Evolutionary conservation across 1,140 invertebrate genomes (phyloP), one percentile per base, ranked within the genome.

Genomic region (Hestina assimilis): DNA sequence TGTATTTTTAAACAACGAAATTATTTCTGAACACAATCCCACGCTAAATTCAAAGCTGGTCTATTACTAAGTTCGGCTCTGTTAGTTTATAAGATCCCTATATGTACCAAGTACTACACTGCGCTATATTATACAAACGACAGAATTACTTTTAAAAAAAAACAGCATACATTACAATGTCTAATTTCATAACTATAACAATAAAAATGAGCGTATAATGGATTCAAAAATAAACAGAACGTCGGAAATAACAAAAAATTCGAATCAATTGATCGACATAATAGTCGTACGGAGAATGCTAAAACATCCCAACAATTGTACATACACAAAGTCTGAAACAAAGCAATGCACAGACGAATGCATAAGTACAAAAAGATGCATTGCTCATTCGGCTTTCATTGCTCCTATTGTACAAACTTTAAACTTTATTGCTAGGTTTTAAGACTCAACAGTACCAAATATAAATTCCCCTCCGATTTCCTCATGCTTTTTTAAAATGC

Each of bases 401-500:
- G 20, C 12, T 28, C 40, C n/a, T 17, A 23, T 19, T 31, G 31
- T 14, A 43, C 24, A 28, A 28, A 42, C 26, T 51, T 52, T 52
- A 40, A 12, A 52, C 53, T 56, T 42, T 62, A 62, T 52, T 19
- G 12, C 48, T 41, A 38, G 11, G 23, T 2, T 17, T 31, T 31
- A 62, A 53, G 54, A 17, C 29, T 41, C 48, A 53, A 41, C 23
- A 42, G 21, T 19, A 21, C 14, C n/a, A 20, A 50, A 43, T 35
- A 29, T 19, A 45, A 33, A 21, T 48, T 41, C 53, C 52, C 51
- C 53, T 56, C 42, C 26, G 56, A 62, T 56, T 56, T 62, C 52
- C 53, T 48, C 38, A 42, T 60, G 53, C n/a, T n/a, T n/a, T 62
- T 52, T 45, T 51, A 56, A 62, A 56, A 48, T 62, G 48, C 57